phyloP scores from a whole-genome alignment of 2,113 vertebrate genomes.

The Actenoides lindsayi region DNA sequence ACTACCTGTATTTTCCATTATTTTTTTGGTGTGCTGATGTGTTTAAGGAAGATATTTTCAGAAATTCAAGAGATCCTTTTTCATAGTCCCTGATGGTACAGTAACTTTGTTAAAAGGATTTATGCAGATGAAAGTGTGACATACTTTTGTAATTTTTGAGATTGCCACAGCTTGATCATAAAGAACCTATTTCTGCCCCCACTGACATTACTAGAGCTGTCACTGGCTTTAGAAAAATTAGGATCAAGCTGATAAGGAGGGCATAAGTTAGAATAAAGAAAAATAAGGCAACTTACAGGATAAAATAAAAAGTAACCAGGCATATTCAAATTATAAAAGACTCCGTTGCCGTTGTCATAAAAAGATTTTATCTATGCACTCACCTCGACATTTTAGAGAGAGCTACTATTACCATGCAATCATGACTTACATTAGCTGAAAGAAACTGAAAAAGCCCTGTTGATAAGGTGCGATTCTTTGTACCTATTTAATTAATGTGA shows the following conservation, averaged over 20 bases:
- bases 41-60: neutral
- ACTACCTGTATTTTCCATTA: neutral
- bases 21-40: neutral
- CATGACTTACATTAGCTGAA: neutral
- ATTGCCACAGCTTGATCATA: neutral
- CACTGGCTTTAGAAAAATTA: neutral
- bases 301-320: neutral
- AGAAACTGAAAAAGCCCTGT: neutral
- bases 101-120: neutral
- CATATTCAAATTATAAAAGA: neutral
- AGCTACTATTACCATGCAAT: neutral
- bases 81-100: neutral
- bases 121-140: neutral
- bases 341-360: neutral
- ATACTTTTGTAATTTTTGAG: neutral
- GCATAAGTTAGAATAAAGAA: neutral
- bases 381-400: neutral
- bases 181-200: neutral
- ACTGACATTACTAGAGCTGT: neutral
- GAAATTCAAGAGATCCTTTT: neutral
- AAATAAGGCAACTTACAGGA: neutral
- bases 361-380: neutral
- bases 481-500: neutral
- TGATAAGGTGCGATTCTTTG: neutral
- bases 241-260: neutral